Base-by-base conservation (phyloP, 1,140 invertebrate species). In the Araneus ventricosus region DNA sequence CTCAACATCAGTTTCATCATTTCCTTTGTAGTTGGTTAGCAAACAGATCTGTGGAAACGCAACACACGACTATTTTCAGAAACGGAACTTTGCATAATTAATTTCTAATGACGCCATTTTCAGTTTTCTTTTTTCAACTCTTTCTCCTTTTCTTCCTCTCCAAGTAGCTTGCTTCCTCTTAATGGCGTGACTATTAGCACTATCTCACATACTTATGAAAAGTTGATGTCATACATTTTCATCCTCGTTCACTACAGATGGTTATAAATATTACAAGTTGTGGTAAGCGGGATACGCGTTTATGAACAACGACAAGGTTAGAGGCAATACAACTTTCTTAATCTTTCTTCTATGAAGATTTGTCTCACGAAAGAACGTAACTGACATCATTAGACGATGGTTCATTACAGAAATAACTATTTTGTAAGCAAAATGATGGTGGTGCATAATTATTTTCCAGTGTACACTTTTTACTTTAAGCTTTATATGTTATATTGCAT, bases 31-130 rank as follows among this genome's bases (percentile, higher is more conserved):
- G 41, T n/a, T n/a, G n/a, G n/a, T n/a, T 45, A 45, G 7, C 10
- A 6, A 45, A 45, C 0, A 8, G 5, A 45, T 7, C 4, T 45
- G 5, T 0, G 41, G 6, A 8, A 8, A 45, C 1, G 17, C 3
- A 52, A 14, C 14, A 14, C 10, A 8, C 17, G 10, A 14, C 10
- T 14, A 59, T 59, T 24, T 59, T 20, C 57, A 20, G 45, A 52
- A 75, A 75, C 70, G 70, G 70, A 75, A n/a, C 24, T 75, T 75
- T 37, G 70, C 70, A 75, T 75, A 75, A 75, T 75, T 75, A 75
- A 75, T 22, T 4, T 17, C 4, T 34, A 4, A 4, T 22, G 17
- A 34, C 20, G 70, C 10, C 14, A 27, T 75, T 75, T 14, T 5
- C 7, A 30, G 14, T 14, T 70, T 30, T 75, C 17, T 37, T 30